Evolutionary conservation across 2,113 vertebrate genomes (phyloP), one percentile per base, ranked within the genome.

Genomic region (Hippolais icterina): DNA sequence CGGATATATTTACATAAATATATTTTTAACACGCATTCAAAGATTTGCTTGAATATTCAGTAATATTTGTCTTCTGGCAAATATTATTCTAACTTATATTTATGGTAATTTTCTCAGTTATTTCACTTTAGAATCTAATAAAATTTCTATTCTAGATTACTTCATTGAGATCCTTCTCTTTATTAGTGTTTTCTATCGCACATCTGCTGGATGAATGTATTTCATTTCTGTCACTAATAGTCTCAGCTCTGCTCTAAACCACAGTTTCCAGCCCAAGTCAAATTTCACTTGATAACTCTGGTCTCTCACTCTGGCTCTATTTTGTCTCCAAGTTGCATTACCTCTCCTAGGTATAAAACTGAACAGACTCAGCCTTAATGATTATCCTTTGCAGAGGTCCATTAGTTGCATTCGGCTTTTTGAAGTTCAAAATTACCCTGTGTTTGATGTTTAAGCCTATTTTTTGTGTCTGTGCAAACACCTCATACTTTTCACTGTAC

Each of bases 1-100:
- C 14, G 27, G 81, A 64, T 95, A 49, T 96, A 93, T 90, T 97
- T 95, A 90, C 85, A 93, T 77, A 93, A 93, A 93, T 92, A 83
- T 66, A 83, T 93, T 74, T 91, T 75, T 70, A 94, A 74, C 50
- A 63, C 6, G 19, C 63, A 91, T 93, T 91, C 74, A 95, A 65
- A 76, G 49, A 69, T 79, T 77, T 77, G 27, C 71, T 93, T 93
- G 87, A 95, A 83, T 90, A 95, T 95, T 95, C 89, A 91, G 63
- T 91, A 93, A 94, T 83, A 89, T 88, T 94, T 91, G 33, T 82
- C 90, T 94, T 91, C 75, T 85, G 75, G 46, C 18, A 95, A 89
- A 90, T 61, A 90, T 70, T 83, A 74, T 93, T 93, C 90, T 74
- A 93, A 96, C 89, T 95, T 77, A 80, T 85, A 89, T 90, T 96